A percentile compares a stretch with the other conserved stretches of the same genome.
phyloP scores from a whole-genome alignment of 2,797 vertebrate species.

The Argyrosomus regius region DNA sequence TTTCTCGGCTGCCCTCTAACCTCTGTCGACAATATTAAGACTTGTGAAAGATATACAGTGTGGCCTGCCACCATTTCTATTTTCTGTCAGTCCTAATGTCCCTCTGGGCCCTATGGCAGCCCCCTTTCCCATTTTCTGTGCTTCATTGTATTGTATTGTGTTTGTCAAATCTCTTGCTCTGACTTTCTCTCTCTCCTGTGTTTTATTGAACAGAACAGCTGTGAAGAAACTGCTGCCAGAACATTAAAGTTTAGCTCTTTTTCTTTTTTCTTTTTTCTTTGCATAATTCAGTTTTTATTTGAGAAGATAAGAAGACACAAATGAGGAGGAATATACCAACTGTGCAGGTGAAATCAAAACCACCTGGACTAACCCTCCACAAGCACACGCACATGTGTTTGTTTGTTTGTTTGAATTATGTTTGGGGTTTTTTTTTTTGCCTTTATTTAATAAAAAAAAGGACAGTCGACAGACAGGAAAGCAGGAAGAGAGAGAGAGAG shows the following conservation, averaged over 20 bases:
- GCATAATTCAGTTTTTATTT: constrained; percentile 21
- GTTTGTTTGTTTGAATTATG: background rate
- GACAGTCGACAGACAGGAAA: too few relatives aligned
- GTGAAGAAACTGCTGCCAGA: constrained; percentile 30
- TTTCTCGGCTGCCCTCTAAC: constrained; percentile 65
- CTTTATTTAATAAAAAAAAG: background rate
- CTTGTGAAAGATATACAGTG: constrained; percentile 55
- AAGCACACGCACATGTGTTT: background rate
- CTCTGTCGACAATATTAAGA: constrained; percentile 66
- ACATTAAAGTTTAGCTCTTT: constrained; percentile 15
- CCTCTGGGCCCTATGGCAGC: constrained; percentile 12
- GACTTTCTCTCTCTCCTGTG: constrained; percentile 14
- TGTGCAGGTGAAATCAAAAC: constrained; percentile 8
- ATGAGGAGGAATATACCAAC: constrained; percentile 2
- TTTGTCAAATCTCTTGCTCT: constrained; percentile 41
- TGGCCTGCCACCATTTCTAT: constrained; percentile 42
- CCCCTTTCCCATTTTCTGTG: constrained; percentile 44
- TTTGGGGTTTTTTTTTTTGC: too few relatives aligned
- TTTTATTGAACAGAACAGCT: constrained; percentile 32
- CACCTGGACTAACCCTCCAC: background rate
- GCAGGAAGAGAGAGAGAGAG: too few relatives aligned
- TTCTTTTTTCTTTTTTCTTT: constrained; percentile 14
- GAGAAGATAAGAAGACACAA: background rate
- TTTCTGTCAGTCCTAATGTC: constrained; percentile 60
- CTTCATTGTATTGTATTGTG: constrained; percentile 40